A percentile compares a stretch with the other conserved stretches of the same genome.
These are phyloP conservation scores for Lacanobia oleracea DNA, from an alignment of 2,888 invertebrate species.

Conservation along the genomic window DNA sequence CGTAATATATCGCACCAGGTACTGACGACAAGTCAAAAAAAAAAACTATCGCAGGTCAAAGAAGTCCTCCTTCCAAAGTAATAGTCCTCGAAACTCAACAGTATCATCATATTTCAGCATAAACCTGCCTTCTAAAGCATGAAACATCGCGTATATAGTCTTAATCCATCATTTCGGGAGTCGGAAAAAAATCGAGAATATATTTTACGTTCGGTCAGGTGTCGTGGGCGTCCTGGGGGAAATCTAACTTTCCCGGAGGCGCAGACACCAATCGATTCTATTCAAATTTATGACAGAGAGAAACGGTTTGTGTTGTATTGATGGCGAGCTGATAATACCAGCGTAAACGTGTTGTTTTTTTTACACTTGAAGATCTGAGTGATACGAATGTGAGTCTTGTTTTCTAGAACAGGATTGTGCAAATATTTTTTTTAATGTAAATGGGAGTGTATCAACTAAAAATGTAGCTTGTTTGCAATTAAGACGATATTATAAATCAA, in stretches of 20 bases:
- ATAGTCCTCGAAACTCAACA: slow-evolving; percentile 42
- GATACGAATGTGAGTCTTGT: no score
- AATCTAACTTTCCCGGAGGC: slow-evolving; percentile 90
- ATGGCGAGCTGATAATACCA: slow-evolving; percentile 74
- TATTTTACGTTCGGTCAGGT: slow-evolving; percentile 90
- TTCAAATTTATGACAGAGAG: slow-evolving; percentile 90
- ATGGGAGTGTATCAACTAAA: no score
- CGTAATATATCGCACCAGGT: not conserved
- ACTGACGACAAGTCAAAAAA: slow-evolving; percentile 3
- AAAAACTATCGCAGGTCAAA: not conserved
- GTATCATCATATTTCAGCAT: slow-evolving; percentile 54
- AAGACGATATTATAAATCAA: no score
- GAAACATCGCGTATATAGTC: slow-evolving; percentile 55
- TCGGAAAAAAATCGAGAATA: slow-evolving; percentile 83
- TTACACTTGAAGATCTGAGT: not conserved
- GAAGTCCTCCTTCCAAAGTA: slow-evolving; percentile 14
- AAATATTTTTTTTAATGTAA: no score
- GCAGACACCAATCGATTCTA: slow-evolving; percentile 91
- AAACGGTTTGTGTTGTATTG: slow-evolving; percentile 79
- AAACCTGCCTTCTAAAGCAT: slow-evolving; percentile 54
- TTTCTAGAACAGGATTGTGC: no score
- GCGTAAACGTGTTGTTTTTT: not conserved
- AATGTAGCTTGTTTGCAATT: no score
- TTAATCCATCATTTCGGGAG: slow-evolving; percentile 74
- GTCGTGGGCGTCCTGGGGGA: slow-evolving; percentile 88